Conservation (phyloP, 2,888 invertebrate species). For the Lasioglossum oenotherae region DNA sequence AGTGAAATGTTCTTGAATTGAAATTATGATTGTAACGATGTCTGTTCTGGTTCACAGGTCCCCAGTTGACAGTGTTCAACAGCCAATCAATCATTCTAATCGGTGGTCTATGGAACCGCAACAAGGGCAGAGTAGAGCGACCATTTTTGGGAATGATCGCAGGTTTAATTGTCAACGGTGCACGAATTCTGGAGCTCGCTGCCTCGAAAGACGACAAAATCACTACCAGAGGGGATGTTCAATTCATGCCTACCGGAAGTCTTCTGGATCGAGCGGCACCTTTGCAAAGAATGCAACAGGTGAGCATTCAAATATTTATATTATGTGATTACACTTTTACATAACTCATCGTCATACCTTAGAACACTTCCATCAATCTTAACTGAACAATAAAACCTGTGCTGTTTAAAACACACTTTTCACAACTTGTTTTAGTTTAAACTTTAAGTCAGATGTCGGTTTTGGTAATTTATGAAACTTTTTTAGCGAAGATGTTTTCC, state of each 20-base stretch:
- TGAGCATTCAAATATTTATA: slow-evolving; percentile 80
- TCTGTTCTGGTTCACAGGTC: slow-evolving; percentile 69
- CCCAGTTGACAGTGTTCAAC: slow-evolving; percentile 94
- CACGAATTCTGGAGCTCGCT: slow-evolving; percentile 93
- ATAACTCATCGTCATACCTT: neutral
- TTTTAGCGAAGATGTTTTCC: neutral
- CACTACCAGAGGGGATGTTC: slow-evolving; percentile 92
- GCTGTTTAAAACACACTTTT: neutral
- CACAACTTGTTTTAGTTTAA: neutral
- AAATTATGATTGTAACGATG: neutral
- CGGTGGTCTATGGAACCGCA: slow-evolving; percentile 92
- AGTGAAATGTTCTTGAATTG: neutral
- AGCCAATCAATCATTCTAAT: slow-evolving; percentile 95
- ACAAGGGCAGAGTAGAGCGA: slow-evolving; percentile 89
- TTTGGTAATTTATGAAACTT: neutral
- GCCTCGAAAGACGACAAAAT: slow-evolving; percentile 93
- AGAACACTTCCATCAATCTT: neutral
- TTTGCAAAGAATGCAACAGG: slow-evolving; percentile 95
- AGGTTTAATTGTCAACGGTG: slow-evolving; percentile 95
- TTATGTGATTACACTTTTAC: neutral
- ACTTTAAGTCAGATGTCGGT: neutral
- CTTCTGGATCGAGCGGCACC: slow-evolving; percentile 90
- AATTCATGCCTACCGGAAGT: slow-evolving; percentile 88
- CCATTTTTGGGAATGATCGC: slow-evolving; percentile 95
- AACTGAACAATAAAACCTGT: neutral